Evolutionary conservation across 1,140 invertebrate genomes (phyloP).

Genomic region (Panonychus citri): DNA sequence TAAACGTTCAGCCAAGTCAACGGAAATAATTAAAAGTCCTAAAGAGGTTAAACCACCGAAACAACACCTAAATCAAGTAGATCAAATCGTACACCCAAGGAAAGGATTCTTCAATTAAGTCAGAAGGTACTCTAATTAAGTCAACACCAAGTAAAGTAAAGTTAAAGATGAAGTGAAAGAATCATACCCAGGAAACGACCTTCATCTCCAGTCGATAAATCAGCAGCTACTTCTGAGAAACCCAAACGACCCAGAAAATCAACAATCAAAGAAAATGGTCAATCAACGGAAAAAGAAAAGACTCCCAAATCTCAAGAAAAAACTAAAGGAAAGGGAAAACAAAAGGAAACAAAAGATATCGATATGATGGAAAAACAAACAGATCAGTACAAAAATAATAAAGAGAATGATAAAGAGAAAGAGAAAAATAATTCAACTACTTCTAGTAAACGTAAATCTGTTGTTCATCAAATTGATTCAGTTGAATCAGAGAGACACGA

Average conservation of each 20-base stretch:
- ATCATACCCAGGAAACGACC: neutral
- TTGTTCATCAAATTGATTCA: neutral
- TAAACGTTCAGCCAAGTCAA: neutral
- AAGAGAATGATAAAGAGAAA: neutral
- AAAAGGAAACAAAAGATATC: no score
- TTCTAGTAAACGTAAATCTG: neutral
- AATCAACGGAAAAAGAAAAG: neutral
- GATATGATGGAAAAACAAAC: no score
- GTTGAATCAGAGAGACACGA: neutral
- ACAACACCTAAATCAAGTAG: no score
- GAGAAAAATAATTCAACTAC: constrained; percentile 3
- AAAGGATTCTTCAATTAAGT: no score
- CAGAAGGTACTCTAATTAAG: no score
- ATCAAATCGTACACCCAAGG: no score
- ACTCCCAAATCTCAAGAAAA: constrained; percentile 1
- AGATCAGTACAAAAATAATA: no score
- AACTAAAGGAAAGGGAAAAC: neutral
- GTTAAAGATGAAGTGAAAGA: no score
- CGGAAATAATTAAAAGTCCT: neutral
- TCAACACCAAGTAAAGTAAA: no score
- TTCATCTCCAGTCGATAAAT: neutral
- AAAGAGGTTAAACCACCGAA: neutral
- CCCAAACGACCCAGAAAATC: neutral
- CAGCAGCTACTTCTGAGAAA: neutral
- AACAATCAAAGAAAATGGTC: neutral